Evolutionary conservation across 2,797 vertebrate genomes (phyloP), one percentile per base, ranked within the genome.

Genomic region (Paedocypris micromegethes): DNA sequence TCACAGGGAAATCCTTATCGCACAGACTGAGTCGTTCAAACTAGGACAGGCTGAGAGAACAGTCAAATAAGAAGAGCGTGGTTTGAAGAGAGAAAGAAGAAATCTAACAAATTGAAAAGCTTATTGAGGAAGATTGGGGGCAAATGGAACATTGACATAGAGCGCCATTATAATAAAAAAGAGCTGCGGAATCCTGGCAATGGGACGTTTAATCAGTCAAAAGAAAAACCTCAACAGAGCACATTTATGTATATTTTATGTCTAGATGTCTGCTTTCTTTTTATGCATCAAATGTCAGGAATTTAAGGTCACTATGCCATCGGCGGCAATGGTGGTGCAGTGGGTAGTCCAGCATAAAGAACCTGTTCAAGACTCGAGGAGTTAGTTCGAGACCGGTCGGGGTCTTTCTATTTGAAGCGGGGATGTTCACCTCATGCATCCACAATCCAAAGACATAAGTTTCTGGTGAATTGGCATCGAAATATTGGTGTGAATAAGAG

Each of bases 251-350:
- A 64, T 4, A 46, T 61, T 70, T 46, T 60, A 48, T 62, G 6
- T 49, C 44, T 62, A 61, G 37, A 37, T 23, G 23, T 46, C 45
- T 54, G 43, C 42, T 52, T 7, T 43, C 3, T 3, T 50, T 48
- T 48, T 68, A 42, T 67, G 40, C 9, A 43, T 60, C 56, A 64
- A 66, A 66, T 58, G 41, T 54, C 48, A 61, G 9, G 61, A 9
- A 55, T 41, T 64, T 53, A 8, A 56, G 55, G 57, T 58, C 51
- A 53, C 46, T 49, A 56, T 44, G 59, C 23, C 23, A 23, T 23
- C 23, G 23, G 23, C 23, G 1, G 23, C 23, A 23, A 23, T 23
- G 23, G 23, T 23, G 23, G 23, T 23, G 23, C 23, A 23, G 23
- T 23, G 23, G 23, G 23, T 23, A 23, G 23, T 1, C 23, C 23